These are phyloP conservation scores for Lepidurus arcticus DNA, from an alignment of 1,140 invertebrate genomes.

Conservation along the genomic window DNA sequence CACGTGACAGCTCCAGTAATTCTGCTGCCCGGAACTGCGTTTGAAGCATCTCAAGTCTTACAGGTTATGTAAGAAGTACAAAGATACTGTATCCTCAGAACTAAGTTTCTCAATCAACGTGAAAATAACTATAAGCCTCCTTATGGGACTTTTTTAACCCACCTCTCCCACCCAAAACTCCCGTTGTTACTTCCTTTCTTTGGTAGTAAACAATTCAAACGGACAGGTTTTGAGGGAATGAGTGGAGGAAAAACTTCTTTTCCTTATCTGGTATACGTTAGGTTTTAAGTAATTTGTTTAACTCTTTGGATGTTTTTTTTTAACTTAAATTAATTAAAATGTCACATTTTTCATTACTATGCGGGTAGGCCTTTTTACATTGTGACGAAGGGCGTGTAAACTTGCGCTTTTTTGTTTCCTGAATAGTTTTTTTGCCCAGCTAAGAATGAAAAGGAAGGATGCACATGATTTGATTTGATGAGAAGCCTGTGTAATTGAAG, in stretches of 20 bases:
- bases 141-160: not conserved
- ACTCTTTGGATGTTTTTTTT: not conserved
- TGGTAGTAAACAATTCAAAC: not conserved
- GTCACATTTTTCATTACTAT: not conserved
- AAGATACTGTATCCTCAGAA: not conserved
- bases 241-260: not conserved
- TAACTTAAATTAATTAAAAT: not conserved
- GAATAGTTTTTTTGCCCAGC: too few species aligned
- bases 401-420: not conserved
- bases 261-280: conserved; percentile 11
- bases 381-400: not conserved
- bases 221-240: not conserved
- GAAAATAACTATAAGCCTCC: not conserved
- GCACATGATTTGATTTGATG: not conserved
- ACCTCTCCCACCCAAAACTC: not conserved
- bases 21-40: conserved; percentile 76
- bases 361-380: not conserved
- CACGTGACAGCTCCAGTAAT: conserved; percentile 78
- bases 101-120: not conserved
- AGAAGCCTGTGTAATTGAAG: not conserved
- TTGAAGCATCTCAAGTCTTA: conserved; percentile 78
- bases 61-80: conserved; percentile 57
- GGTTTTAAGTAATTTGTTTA: not conserved
- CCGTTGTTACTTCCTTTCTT: not conserved
- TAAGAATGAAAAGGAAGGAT: too few species aligned